Evolutionary conservation across 2,888 invertebrate genomes (phyloP), one percentile per base, ranked within the genome.

Genomic region (Brenthis ino): DNA sequence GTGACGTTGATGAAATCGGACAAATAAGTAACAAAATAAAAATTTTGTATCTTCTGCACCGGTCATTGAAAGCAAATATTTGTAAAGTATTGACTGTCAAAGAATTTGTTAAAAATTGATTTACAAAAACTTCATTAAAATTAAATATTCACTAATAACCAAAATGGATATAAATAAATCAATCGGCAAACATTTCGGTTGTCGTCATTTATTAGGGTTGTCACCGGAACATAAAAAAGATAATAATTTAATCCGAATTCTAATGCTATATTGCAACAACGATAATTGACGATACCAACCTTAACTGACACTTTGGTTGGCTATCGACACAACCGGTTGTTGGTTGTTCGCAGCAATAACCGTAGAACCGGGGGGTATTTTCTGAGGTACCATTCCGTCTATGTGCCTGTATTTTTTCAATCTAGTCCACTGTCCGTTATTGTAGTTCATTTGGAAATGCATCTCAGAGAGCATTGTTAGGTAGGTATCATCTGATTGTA

Each of bases 361-460:
- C 0, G 91, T 90, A 3, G 93, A 89, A 0, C 91, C 89, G 0
- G 93, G 92, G 0, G 91, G 91, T 71, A 92, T 89, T 71, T 89
- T 91, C 76, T 92, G 86, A 0, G 92, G 91, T 0, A 92, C 85
- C 85, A 90, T 90, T 0, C 92, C 93, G 56, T 96, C 97, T 75
- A 96, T 94, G 69, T 96, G 95, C 69, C 97, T 94, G 85, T 96
- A 97, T 82, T 99, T 99, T 88, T 98, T 98, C 79, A 99, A 81
- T 3, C 92, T 93, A 84, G 98, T 98, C 99, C 99, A 99, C 85
- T 99, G 98, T 88, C 99, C 99, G 65, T 98, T 98, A 83, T 97
- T 97, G 91, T 99, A 99, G 91, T 99, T 99, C 97, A 99, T 98
- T 87, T 99, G 98, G 95, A 99, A 99, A 89, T 98, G 98, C 74